Conservation (phyloP, 2,888 invertebrate genomes). For the Erynnis tages region DNA sequence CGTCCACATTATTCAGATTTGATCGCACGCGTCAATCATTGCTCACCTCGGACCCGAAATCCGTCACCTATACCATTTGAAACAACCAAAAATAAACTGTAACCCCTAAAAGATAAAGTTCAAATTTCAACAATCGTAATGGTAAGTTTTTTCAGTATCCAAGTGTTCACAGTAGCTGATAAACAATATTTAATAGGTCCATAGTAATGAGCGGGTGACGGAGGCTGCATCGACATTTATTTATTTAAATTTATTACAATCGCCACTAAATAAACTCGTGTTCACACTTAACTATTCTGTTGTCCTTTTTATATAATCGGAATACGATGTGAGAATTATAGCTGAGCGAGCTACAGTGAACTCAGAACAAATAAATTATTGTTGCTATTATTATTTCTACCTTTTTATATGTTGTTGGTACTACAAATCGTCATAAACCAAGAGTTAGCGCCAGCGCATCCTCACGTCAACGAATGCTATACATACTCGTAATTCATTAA, state of each 20-base stretch:
- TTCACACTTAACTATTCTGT: constrained; percentile 43
- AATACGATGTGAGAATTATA: too few relatives aligned
- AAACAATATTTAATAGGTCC: constrained; percentile 56
- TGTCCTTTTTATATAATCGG: constrained; percentile 17
- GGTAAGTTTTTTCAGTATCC: constrained; percentile 34
- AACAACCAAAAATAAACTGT: constrained; percentile 33
- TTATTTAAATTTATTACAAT: constrained; percentile 69
- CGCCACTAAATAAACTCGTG: constrained; percentile 51
- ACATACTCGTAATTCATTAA: constrained; percentile 63
- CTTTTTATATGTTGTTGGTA: too few relatives aligned
- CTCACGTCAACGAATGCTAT: constrained; percentile 39
- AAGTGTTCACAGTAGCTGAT: constrained; percentile 32
- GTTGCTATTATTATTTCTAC: too few relatives aligned
- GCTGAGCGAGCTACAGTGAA: too few relatives aligned
- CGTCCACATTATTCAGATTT: constrained; percentile 48
- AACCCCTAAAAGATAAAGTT: constrained; percentile 34
- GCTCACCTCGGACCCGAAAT: constrained; percentile 45
- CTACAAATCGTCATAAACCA: too few relatives aligned
- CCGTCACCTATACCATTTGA: constrained; percentile 32
- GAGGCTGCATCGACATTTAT: constrained; percentile 53
- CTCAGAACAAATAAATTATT: too few relatives aligned
- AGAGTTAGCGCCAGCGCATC: neutral
- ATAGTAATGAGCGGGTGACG: constrained; percentile 60
- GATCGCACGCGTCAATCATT: constrained; percentile 57
- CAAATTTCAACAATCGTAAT: neutral